Base-by-base conservation (phyloP, 2,113 vertebrate species). In the Stegastes partitus region DNA sequence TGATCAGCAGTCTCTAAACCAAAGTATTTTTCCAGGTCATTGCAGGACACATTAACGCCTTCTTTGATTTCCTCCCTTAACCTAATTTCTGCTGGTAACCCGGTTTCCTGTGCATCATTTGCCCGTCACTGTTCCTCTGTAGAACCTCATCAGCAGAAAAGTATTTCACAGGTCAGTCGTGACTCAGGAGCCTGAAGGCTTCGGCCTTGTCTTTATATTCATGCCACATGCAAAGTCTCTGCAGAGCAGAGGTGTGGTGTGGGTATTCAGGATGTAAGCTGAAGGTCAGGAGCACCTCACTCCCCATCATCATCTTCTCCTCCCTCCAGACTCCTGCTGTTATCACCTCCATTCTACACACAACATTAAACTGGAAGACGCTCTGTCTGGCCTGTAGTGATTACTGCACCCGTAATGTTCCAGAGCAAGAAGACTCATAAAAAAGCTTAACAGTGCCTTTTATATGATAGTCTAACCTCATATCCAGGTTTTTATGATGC, bases 361-460 rank as follows among this genome's bases (percentile, higher is more conserved):
- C 54, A 66, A 61, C 66, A 79, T 75, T 84, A 79, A 84, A 63
- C 68, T 73, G 74, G 57, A 63, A 63, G 68, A 72, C 31, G 11
- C 49, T 68, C 42, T 62, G 63, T 72, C 80, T 83, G 69, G 21
- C 14, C 42, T 50, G 39, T 56, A 34, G 31, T 58, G 63, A 78
- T 83, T 68, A 68, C 73, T 57, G 54, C 23, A 4, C 61, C n/a
- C 45, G 42, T 61, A 71, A 59, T 16, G 3, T 64, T 31, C 71
- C 57, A 21, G 23, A 72, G 74, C 62, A 39, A 51, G 37, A 23
- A 51, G 70, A 69, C 71, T 79, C 62, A 50, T 80, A 76, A 71
- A 84, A 65, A 57, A 61, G 22, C 1, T 37, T 25, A 72, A 57
- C 39, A 12, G 49, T 54, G 21, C 2, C 21, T 70, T 65, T 69